Evolutionary conservation across 2,113 vertebrate genomes (phyloP), one percentile per base, ranked within the genome.

Genomic region (Boleophthalmus pectinirostris): DNA sequence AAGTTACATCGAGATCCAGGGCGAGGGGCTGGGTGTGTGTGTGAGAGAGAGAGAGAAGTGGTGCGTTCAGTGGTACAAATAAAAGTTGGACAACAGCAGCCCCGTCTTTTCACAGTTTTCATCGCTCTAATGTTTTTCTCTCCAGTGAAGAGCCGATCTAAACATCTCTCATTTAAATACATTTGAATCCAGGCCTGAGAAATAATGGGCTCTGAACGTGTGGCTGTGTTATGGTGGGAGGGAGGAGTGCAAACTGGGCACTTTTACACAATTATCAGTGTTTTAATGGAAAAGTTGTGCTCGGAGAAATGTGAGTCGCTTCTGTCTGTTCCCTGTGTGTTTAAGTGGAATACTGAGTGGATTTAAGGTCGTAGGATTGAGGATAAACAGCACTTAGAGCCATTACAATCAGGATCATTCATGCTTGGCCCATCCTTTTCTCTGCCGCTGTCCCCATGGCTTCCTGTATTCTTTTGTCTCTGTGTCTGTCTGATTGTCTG

Each of bases 381-480:
- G 81, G 78, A 86, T 85, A 87, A 83, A 80, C 60, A 81, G 77
- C 85, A 87, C 88, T 92, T 90, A 86, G 21, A 91, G 68, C 85
- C 83, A 88, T 89, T 91, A 85, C 81, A 91, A 89, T 93, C 90
- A 84, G 89, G 87, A 88, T 84, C 93, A 91, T 88, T 91, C 86
- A 84, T 87, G 89, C 91, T 86, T 66, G 79, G 13, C 70, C 57
- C 69, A 66, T 80, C 69, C 56, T 74, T 90, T 64, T 78, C 68
- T 78, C 29, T 57, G 68, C 73, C 70, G 70, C 69, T 72, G 29
- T 70, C 69, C 72, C 60, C 73, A 68, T 74, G 43, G 69, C 75
- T 65, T 69, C 83, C 82, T 74, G 21, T 75, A 76, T 90, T 82
- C 82, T 78, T 87, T 85, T 85, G 78, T 84, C 77, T 84, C 77